Percentiles rank a stretch among this genome's conserved stretches.
phyloP scores from a whole-genome alignment of 2,113 vertebrate genomes.

The Ictidomys tridecemlineatus region DNA sequence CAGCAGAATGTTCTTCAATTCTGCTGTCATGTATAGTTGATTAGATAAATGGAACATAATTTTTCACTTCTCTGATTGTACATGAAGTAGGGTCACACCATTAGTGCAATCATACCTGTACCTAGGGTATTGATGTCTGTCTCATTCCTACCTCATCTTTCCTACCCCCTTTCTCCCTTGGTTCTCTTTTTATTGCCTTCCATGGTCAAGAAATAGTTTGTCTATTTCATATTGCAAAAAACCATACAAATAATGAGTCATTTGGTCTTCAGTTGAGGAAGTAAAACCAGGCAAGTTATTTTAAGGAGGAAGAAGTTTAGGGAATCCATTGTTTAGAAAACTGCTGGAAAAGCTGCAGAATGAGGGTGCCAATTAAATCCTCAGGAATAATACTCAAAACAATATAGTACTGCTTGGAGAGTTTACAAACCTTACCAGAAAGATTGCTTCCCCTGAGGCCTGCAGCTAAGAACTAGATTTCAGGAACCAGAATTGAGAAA shows the following conservation, averaged over 20 bases:
- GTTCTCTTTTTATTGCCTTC: not conserved
- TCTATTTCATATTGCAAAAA: not conserved
- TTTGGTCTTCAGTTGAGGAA: not conserved
- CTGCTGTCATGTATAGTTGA: too few relatives aligned
- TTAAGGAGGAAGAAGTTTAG: not conserved
- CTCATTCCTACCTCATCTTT: too few relatives aligned
- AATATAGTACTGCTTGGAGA: not conserved
- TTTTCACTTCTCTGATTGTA: too few relatives aligned
- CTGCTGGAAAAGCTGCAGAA: not conserved
- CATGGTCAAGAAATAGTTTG: not conserved
- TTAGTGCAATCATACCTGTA: too few relatives aligned
- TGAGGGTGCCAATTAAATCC: not conserved
- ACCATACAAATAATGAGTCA: not conserved
- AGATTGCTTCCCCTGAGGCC: not conserved
- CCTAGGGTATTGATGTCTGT: too few relatives aligned
- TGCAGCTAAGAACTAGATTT: not conserved
- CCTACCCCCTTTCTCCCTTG: too few relatives aligned
- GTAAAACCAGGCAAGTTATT: not conserved
- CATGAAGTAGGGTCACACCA: too few relatives aligned
- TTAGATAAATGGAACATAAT: too few relatives aligned
- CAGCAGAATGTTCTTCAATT: too few relatives aligned
- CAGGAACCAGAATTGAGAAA: not conserved
- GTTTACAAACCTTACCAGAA: rapidly evolving
- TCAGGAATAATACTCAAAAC: not conserved
- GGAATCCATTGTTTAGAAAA: not conserved